Conservation (phyloP, 1,140 invertebrate genomes). For the Zaprionus taronus region DNA sequence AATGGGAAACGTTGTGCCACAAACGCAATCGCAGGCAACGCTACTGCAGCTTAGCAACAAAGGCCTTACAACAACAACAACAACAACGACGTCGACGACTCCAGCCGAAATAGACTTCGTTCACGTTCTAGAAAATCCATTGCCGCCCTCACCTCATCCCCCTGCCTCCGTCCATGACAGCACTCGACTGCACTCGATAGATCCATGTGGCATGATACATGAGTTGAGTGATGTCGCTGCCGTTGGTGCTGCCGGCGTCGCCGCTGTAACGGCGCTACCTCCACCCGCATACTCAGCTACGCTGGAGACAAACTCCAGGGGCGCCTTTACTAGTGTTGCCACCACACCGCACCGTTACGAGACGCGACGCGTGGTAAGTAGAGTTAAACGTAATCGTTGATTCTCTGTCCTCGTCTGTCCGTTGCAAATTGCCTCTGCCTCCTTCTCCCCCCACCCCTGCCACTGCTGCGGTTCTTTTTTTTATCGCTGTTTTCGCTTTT, state of each 20-base stretch:
- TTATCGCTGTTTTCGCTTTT: slow-evolving; percentile 34
- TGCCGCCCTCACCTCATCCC: slow-evolving; percentile 60
- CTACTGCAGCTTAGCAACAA: slow-evolving; percentile 36
- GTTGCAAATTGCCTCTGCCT: background rate
- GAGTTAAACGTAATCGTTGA: slow-evolving; percentile 64
- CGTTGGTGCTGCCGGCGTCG: background rate
- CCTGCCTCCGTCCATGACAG: slow-evolving; percentile 35
- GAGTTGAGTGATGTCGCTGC: slow-evolving; percentile 16
- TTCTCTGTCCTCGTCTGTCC: slow-evolving; percentile 16
- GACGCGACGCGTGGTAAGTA: slow-evolving; percentile 75
- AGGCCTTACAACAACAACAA: slow-evolving; percentile 24
- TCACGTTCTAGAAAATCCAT: slow-evolving; percentile 75
- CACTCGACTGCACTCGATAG: slow-evolving; percentile 45
- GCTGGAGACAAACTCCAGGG: slow-evolving; percentile 15
- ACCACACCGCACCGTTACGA: slow-evolving; percentile 56
- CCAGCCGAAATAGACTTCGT: slow-evolving; percentile 71
- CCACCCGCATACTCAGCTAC: slow-evolving; percentile 34
- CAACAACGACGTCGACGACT: slow-evolving; percentile 9
- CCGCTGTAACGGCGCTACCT: background rate
- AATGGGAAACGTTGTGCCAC: slow-evolving; percentile 45
- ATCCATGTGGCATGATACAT: slow-evolving; percentile 63
- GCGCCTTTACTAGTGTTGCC: slow-evolving; percentile 9
- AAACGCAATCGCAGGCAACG: slow-evolving; percentile 6
- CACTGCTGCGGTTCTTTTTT: slow-evolving; percentile 20
- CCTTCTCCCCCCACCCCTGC: background rate